Conservation (phyloP, 92 coral and sea anemone species). For the Umimayanthus kanabou region DNA sequence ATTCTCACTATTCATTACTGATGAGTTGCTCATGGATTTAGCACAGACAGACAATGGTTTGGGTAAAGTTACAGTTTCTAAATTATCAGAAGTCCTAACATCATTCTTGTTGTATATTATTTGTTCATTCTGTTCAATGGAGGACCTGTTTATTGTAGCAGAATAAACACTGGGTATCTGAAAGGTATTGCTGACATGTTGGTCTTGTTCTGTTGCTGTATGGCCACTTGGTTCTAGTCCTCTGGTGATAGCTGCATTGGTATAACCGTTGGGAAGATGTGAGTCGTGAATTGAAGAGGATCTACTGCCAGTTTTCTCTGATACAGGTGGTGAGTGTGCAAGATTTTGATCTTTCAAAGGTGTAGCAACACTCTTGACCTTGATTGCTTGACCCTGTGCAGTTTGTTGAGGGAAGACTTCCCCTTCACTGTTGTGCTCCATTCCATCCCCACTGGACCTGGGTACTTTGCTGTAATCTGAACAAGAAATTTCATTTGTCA, state of each 20-base stretch:
- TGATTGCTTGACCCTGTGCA: neutral
- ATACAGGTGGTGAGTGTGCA: neutral
- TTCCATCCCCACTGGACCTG: constrained; percentile 99
- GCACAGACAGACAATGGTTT: neutral
- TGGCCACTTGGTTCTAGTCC: neutral
- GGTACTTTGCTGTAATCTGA: constrained; percentile 88
- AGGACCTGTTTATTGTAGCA: neutral
- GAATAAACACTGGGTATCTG: neutral
- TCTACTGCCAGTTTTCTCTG: neutral
- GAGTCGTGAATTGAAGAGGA: neutral
- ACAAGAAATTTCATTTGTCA: neutral
- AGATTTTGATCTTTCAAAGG: constrained; percentile 27
- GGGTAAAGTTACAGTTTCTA: neutral
- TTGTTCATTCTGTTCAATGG: neutral
- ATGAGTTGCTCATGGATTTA: neutral
- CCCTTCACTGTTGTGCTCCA: constrained; percentile 65
- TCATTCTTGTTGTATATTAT: neutral
- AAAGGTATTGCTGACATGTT: neutral
- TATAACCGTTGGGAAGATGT: neutral
- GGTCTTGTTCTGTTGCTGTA: neutral
- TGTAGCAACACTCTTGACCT: neutral
- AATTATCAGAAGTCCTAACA: neutral
- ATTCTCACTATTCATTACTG: neutral
- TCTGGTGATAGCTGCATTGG: neutral
- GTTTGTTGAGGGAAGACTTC: constrained; percentile 23